These are phyloP conservation scores for Columba janthina DNA, from an alignment of 2,113 vertebrate genomes.

Conservation along the genomic window DNA sequence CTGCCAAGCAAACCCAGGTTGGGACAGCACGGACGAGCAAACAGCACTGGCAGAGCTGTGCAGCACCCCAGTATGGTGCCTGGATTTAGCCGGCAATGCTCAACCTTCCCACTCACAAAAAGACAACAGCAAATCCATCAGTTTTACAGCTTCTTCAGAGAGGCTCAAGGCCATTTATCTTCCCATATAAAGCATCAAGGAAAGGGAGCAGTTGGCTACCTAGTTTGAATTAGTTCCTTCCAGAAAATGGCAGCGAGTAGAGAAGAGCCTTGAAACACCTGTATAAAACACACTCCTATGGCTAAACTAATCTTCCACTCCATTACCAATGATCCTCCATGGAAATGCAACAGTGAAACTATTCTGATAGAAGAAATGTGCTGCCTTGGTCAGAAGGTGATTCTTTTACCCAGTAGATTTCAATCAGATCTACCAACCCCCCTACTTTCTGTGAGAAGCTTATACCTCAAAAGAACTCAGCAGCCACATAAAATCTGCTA, in stretches of 20 bases:
- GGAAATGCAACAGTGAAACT: neutral
- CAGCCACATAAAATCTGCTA: neutral
- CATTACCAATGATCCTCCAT: neutral
- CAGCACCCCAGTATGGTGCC: neutral
- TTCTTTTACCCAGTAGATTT: neutral
- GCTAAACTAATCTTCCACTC: constrained; percentile 22
- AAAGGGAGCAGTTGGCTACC: neutral
- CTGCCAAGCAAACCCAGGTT: neutral
- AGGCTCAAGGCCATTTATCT: neutral
- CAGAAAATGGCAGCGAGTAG: neutral
- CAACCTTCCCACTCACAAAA: constrained; percentile 1
- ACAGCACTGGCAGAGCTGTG: neutral
- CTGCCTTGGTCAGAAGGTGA: neutral
- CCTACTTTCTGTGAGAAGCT: neutral
- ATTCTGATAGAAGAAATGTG: neutral
- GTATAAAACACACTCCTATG: neutral
- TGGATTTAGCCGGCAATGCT: neutral
- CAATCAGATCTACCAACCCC: neutral
- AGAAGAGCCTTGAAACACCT: constrained; percentile 25
- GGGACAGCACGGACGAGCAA: neutral
- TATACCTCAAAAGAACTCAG: neutral
- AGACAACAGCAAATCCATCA: neutral
- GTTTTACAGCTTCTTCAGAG: neutral
- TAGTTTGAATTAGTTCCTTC: constrained; percentile 6
- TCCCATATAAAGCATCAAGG: neutral